Percentiles rank a stretch among this genome's conserved stretches.
Evolutionary conservation across 2,113 vertebrate species (phyloP).

Genomic region (Notothenia coriiceps): DNA sequence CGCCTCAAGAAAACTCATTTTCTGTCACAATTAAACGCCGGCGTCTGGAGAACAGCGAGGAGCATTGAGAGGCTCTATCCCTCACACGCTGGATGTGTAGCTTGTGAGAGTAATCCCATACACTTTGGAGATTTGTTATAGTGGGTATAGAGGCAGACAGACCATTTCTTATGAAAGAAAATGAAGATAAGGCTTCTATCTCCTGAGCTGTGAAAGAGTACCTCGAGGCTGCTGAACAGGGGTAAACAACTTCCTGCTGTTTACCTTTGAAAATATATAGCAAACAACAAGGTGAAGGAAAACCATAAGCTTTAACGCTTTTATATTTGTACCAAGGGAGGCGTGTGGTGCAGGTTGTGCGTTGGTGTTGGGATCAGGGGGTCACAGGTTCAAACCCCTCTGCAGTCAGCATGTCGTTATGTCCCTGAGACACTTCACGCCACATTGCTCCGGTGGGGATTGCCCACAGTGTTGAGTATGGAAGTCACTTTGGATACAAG

Average conservation of each 20-base stretch:
- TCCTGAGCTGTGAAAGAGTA: neutral
- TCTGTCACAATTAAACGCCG: constrained; percentile 2
- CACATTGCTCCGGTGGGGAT: too few relatives aligned
- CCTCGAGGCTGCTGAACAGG: neutral
- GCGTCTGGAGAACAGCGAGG: neutral
- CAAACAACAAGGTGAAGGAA: neutral
- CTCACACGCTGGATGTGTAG: neutral
- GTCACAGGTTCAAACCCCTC: too few relatives aligned
- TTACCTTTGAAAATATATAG: constrained; percentile 1
- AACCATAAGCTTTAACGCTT: neutral
- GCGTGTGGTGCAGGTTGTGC: too few relatives aligned
- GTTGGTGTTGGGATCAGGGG: too few relatives aligned
- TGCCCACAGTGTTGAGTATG: too few relatives aligned
- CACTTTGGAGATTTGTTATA: neutral
- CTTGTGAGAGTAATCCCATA: neutral
- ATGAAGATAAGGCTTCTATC: neutral
- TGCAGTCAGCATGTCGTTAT: too few relatives aligned
- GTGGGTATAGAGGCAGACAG: neutral
- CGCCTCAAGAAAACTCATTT: neutral
- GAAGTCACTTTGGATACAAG: too few relatives aligned
- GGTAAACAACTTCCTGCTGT: constrained; percentile 27
- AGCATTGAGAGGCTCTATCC: neutral
- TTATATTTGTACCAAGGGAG: too few relatives aligned
- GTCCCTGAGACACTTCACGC: too few relatives aligned
- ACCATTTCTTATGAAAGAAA: neutral